Conservation (phyloP, 1,140 invertebrate species). For the Anastrepha ludens region DNA sequence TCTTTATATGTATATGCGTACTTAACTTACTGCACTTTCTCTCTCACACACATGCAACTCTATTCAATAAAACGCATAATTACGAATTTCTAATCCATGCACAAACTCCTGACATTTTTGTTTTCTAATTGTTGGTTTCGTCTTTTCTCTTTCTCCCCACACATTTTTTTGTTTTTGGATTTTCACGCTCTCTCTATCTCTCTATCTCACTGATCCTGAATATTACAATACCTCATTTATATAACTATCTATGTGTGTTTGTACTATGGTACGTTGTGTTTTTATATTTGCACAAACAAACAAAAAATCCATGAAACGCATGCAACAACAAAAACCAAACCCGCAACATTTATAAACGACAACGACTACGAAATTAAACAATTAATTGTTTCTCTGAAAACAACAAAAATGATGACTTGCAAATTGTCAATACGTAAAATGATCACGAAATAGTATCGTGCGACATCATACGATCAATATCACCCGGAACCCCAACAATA, state of each 20-base stretch:
- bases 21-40: background rate
- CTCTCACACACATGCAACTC: background rate
- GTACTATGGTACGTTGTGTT: background rate
- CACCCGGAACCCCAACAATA: slow-evolving; percentile 62
- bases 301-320: slow-evolving; percentile 8
- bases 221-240: background rate
- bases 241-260: background rate
- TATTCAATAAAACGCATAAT: background rate
- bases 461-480: slow-evolving; percentile 64
- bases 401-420: slow-evolving; percentile 58
- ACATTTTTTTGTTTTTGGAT: background rate
- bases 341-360: slow-evolving; percentile 59
- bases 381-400: slow-evolving; percentile 49
- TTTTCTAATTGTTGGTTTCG: slow-evolving; percentile 59
- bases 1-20: background rate
- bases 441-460: slow-evolving; percentile 64
- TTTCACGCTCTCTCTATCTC: background rate
- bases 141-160: slow-evolving; percentile 46
- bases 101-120: background rate
- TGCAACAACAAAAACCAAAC: slow-evolving; percentile 56
- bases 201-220: background rate
- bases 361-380: slow-evolving; percentile 59
- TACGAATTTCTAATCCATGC: background rate
- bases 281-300: background rate
- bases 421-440: background rate